Base-by-base conservation (phyloP, 2,797 vertebrate genomes). In the Babyrousa celebensis region DNA sequence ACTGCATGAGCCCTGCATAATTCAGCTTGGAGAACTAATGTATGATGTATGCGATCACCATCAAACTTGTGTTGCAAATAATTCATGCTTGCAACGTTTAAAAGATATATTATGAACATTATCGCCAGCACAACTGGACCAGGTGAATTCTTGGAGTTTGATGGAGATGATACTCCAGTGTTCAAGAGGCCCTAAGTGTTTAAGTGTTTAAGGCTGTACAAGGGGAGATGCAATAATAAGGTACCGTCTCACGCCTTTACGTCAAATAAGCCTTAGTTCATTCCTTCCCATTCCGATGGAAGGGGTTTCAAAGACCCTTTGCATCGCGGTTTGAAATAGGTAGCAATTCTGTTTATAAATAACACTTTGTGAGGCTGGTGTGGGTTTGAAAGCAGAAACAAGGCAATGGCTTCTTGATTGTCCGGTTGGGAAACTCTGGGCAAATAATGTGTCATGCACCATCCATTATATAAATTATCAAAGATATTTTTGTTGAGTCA, bases 1-100 rank as follows among this genome's bases (percentile, higher is more conserved):
- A 0, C 86, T 27, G 82, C 56, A 85, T 52, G 89, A 92, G 95
- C 63, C 63, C 91, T 97, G 85, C 96, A 97, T 98, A 96, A 98
- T 97, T 98, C 96, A 98, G 89, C 40, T 92, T 91, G n/a, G 54
- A 96, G 94, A 83, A 86, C 82, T 98, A 98, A 97, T 97, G 94
- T 83, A 96, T 78, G 88, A 95, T 91, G 96, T 68, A 80, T 92
- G 95, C 95, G 94, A 97, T 97, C 98, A 97, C 89, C 95, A 96
- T 96, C 92, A 97, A 96, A 97, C 96, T 94, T 93, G 89, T 84
- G 74, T 23, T 97, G 95, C 98, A 97, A 97, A 98, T 97, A 98
- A 98, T 98, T 97, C 87, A 97, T 97, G 97, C 91, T 78, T 89
- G 74, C 78, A 97, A 97, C 92, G 97, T 95, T 95, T 87, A 93